phyloP scores from a whole-genome alignment of 2,888 invertebrate genomes.

The Drosophila cracens region DNA sequence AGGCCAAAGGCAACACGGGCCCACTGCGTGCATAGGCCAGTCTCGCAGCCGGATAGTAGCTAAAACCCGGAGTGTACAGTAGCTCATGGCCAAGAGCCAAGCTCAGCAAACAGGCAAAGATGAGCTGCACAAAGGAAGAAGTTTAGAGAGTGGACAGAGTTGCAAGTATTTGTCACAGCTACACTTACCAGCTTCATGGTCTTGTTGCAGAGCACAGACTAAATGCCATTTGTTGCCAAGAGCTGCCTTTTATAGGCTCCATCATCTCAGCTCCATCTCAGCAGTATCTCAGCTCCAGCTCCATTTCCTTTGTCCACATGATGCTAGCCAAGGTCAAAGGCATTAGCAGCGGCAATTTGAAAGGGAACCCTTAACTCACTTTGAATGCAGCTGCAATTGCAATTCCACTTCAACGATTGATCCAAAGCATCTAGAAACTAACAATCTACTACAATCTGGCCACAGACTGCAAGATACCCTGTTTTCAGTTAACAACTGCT shows the following conservation, averaged over 20 bases:
- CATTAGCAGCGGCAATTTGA: conserved; percentile 64
- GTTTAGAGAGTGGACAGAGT: neutral
- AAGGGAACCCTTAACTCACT: conserved; percentile 69
- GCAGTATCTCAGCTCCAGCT: conserved; percentile 3
- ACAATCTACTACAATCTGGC: neutral
- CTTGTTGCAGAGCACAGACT: conserved; percentile 37
- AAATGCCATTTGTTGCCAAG: conserved; percentile 31
- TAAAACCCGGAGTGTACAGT: conserved; percentile 63
- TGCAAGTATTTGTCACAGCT: neutral
- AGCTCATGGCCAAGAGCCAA: conserved; percentile 70
- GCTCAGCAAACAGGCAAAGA: conserved; percentile 70
- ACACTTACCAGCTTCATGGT: conserved; percentile 66
- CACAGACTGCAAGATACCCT: neutral
- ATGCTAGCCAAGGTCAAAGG: conserved; percentile 62
- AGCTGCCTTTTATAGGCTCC: conserved; percentile 56
- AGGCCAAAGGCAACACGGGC: conserved; percentile 63
- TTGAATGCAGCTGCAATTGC: conserved; percentile 59
- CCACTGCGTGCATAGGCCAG: conserved; percentile 43
- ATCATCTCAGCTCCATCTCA: conserved; percentile 16
- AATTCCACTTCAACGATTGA: conserved; percentile 47
- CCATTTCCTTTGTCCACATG: conserved; percentile 14
- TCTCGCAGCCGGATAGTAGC: conserved; percentile 61
- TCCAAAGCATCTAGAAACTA: conserved; percentile 28
- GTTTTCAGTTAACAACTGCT: neutral
- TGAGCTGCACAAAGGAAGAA: conserved; percentile 38